Evolutionary conservation across 2,888 invertebrate species (phyloP).

Genomic region (Drosophila pseudotakahashii): DNA sequence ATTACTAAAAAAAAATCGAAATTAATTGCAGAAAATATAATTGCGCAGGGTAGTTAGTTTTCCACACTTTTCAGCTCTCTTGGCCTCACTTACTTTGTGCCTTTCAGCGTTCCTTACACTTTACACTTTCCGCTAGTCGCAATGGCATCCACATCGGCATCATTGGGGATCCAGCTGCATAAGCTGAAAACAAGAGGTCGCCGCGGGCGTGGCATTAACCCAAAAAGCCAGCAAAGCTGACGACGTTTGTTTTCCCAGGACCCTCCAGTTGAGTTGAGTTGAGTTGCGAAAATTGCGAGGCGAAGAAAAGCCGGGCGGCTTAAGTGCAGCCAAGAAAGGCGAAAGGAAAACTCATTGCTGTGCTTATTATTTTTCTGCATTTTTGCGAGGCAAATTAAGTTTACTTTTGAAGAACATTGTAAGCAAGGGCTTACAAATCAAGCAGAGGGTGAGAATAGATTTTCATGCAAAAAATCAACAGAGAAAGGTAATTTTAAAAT

Average conservation of each 20-base stretch:
- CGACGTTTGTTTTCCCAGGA: slow-evolving; percentile 45
- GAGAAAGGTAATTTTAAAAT: background rate
- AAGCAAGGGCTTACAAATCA: slow-evolving; percentile 12
- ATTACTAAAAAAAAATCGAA: background rate
- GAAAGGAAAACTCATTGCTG: slow-evolving; percentile 30
- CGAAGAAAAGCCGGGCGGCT: slow-evolving; percentile 35
- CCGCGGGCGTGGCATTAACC: slow-evolving; percentile 42
- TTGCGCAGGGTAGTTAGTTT: slow-evolving; percentile 10
- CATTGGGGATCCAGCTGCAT: slow-evolving; percentile 13
- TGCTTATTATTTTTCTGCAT: slow-evolving; percentile 35
- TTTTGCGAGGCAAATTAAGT: slow-evolving; percentile 11
- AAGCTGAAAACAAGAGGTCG: slow-evolving; percentile 46
- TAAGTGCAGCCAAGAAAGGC: slow-evolving; percentile 34
- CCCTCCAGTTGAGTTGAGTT: slow-evolving; percentile 13
- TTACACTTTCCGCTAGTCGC: slow-evolving; percentile 21
- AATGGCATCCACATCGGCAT: slow-evolving; percentile 19
- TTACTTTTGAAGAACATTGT: slow-evolving; percentile 16
- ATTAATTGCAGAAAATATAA: background rate
- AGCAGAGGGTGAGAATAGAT: background rate
- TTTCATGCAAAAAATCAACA: too few species aligned
- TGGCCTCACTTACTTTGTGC: slow-evolving; percentile 18
- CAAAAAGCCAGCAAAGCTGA: slow-evolving; percentile 43
- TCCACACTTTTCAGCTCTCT: slow-evolving; percentile 8
- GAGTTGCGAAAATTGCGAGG: slow-evolving; percentile 37
- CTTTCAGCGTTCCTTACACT: slow-evolving; percentile 17